These are phyloP conservation scores for Aythya baeri DNA, from an alignment of 2,113 vertebrate species.

Conservation along the genomic window DNA sequence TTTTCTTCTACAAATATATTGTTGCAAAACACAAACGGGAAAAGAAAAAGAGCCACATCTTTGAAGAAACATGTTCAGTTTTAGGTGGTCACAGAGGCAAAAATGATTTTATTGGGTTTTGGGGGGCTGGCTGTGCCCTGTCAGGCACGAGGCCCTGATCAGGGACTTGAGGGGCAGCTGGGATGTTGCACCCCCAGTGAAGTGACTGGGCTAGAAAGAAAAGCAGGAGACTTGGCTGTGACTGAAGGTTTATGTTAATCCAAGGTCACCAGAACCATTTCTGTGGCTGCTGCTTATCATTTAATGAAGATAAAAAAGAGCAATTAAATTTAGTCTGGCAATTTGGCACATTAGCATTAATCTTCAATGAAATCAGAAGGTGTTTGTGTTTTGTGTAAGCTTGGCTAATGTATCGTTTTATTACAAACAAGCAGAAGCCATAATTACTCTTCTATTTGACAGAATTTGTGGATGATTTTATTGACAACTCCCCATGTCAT, in stretches of 20 bases:
- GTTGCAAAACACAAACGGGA: constrained; percentile 18
- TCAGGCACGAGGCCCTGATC: accelerated
- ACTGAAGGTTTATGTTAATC: neutral
- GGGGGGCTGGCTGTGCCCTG: neutral
- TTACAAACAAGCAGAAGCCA: constrained; percentile 29
- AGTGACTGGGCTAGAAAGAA: neutral
- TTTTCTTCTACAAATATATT: constrained; percentile 48
- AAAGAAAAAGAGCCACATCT: neutral
- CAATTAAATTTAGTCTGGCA: constrained; percentile 58
- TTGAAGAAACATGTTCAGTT: neutral
- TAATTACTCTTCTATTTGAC: constrained; percentile 49
- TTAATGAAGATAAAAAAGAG: constrained; percentile 71
- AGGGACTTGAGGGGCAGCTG: neutral
- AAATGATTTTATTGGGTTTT: neutral
- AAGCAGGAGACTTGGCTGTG: neutral
- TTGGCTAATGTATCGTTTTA: constrained; percentile 21
- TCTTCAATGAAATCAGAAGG: constrained; percentile 60
- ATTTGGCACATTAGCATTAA: constrained; percentile 66
- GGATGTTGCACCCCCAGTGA: neutral
- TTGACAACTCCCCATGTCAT: constrained; percentile 6
- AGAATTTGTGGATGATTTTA: constrained; percentile 33
- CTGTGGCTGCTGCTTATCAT: constrained; percentile 24
- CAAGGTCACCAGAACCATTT: constrained; percentile 38
- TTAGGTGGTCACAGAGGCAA: neutral
- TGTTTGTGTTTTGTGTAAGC: constrained; percentile 35